A percentile compares a stretch with the other conserved stretches of the same genome.
Conservation (phyloP, 2,113 vertebrate species). For the Eublepharis macularius region DNA sequence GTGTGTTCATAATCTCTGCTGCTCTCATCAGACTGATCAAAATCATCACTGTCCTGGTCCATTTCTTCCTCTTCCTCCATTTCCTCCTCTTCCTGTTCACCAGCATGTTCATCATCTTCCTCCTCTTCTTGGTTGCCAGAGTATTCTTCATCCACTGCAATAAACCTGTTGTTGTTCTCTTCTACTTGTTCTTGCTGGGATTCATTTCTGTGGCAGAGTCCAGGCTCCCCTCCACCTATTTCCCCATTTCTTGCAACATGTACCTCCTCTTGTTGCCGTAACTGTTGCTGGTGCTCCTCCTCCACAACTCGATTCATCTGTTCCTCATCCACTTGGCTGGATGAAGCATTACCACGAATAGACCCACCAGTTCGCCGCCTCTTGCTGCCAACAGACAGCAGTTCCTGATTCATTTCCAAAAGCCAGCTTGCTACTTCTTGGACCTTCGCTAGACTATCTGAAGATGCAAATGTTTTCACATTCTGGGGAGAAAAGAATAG, state of each 20-base stretch:
- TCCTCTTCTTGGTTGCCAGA: conserved; percentile 79
- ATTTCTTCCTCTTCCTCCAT: conserved; percentile 94
- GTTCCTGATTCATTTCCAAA: conserved; percentile 99
- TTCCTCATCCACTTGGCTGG: conserved; percentile 89
- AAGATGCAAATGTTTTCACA: conserved; percentile 97
- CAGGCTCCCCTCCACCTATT: conserved; percentile 66
- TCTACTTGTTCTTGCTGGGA: conserved; percentile 74
- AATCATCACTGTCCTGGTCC: conserved; percentile 99
- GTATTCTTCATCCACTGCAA: conserved; percentile 77
- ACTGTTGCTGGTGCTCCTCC: conserved; percentile 81
- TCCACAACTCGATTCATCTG: conserved; percentile 91
- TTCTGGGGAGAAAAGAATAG: conserved; percentile 76
- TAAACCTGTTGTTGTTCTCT: conserved; percentile 82
- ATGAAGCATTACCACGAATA: conserved; percentile 93
- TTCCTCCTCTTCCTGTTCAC: conserved; percentile 83
- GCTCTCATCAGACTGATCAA: conserved; percentile 94
- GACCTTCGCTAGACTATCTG: conserved; percentile 99
- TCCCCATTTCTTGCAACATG: conserved; percentile 78
- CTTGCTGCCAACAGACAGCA: conserved; percentile 99
- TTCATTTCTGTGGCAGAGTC: conserved; percentile 70
- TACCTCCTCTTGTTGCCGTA: conserved; percentile 77
- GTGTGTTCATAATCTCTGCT: conserved; percentile 87
- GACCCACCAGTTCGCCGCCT: conserved; percentile 90
- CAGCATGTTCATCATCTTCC: conserved; percentile 83
- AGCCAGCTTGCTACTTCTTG: conserved; percentile 99